phyloP scores from a whole-genome alignment of 2,113 vertebrate species.

The Cyprinodon tularosa region DNA sequence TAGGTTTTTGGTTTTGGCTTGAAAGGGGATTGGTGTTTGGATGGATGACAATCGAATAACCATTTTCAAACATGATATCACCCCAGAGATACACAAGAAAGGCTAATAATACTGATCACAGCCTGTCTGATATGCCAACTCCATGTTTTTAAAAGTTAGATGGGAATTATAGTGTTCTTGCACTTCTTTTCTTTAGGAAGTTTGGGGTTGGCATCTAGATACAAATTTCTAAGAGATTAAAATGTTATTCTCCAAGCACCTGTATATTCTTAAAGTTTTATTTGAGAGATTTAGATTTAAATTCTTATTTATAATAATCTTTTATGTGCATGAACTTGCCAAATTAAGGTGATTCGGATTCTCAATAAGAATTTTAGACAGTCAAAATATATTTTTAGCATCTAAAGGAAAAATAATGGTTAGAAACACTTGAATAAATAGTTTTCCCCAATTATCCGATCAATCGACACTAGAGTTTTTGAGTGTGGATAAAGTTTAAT shows the following conservation, averaged over 20 bases:
- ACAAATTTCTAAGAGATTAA: not conserved
- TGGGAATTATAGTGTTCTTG: not conserved
- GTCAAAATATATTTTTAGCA: not conserved
- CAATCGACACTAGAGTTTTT: not conserved
- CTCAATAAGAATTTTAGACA: not conserved
- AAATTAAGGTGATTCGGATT: not conserved
- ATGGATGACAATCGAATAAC: slow-evolving; percentile 58
- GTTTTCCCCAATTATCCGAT: slow-evolving; percentile 1
- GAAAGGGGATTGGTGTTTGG: slow-evolving; percentile 31
- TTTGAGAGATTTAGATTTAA: too few species aligned
- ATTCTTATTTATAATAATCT: too few species aligned
- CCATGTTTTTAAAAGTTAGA: slow-evolving; percentile 14
- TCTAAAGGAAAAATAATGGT: not conserved
- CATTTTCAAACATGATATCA: not conserved
- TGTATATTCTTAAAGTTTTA: not conserved
- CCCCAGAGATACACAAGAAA: slow-evolving; percentile 27
- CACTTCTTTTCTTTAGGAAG: not conserved
- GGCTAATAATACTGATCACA: not conserved
- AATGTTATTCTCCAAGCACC: not conserved
- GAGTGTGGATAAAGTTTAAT: not conserved
- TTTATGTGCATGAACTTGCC: too few species aligned
- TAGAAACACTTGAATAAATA: not conserved
- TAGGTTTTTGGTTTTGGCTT: slow-evolving; percentile 42
- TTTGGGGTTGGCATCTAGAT: not conserved
- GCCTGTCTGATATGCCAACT: not conserved